Evolutionary conservation across 2,888 invertebrate genomes (phyloP), one percentile per base, ranked within the genome.

Genomic region (Cotesia congregata): DNA sequence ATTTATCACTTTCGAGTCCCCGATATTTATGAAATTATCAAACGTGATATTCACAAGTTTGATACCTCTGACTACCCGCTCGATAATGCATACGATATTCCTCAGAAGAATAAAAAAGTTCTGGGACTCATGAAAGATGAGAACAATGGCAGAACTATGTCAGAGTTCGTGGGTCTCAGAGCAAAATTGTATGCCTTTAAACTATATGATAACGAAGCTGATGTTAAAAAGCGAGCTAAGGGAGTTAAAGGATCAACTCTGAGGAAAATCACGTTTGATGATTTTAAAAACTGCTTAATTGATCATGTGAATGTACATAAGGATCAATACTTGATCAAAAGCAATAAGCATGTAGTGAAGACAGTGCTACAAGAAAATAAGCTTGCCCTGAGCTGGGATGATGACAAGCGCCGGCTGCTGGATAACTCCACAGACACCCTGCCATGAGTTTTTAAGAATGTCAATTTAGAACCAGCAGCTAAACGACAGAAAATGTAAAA

Each of bases 221-320:
- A 83, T 81, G 77, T 68, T 2, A 74, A 75, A 68, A 77, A 67
- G n/a, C 30, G 59, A 12, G 79, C 75, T 12, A 78, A 77, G 20
- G 78, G 78, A 17, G 67, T 67, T 7, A 72, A 70, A 72, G 1
- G 9, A 0, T 68, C 69, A 3, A 39, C 74, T 9, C 20, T 77
- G 0, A 74, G 69, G n/a, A 30, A 5, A 30, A 77, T 74, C 6
- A 70, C 70, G 1, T 74, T 69, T 20, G 65, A 73, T 6, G 74
- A 70, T 9, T 50, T 9, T 50, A 17, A 69, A 61, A n/a, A 67
- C 6, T 72, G 72, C 59, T 17, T 60, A 9, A 64, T 68, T 15
- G 41, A 70, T 5, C 40, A 69, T n/a, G 41, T 15, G 5, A 17
- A 61, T 12, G 40, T 59, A 38, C 12, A 6, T 6, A 64, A 39